Evolutionary conservation across 2,888 invertebrate species (phyloP).

Genomic region (Drymonia ruficornis): DNA sequence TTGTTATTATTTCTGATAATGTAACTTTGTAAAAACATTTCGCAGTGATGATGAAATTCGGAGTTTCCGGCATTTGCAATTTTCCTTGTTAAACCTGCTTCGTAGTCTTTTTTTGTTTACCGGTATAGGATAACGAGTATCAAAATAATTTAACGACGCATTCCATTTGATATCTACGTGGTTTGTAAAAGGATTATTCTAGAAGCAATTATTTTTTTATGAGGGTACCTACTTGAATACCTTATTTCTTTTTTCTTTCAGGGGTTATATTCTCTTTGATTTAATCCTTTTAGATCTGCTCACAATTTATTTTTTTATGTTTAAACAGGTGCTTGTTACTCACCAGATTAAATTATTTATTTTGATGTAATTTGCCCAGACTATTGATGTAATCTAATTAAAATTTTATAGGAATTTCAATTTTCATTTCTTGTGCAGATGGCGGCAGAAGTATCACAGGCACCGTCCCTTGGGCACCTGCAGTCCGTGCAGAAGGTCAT

Average conservation of each 20-base stretch:
- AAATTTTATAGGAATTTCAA: neutral
- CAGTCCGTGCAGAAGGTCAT: slow-evolving; percentile 82
- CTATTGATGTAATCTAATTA: no score
- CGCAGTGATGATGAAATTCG: neutral
- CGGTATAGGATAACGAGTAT: no score
- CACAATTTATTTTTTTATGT: no score
- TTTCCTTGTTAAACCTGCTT: neutral
- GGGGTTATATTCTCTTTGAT: no score
- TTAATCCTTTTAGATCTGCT: no score
- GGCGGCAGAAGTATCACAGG: slow-evolving; percentile 72
- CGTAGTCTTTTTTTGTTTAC: neutral
- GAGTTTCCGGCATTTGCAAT: slow-evolving; percentile 5
- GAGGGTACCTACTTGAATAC: neutral
- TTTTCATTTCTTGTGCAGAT: slow-evolving; percentile 47
- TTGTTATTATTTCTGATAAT: neutral
- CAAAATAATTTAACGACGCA: no score
- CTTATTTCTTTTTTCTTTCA: no score
- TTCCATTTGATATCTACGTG: neutral
- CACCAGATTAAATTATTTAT: no score
- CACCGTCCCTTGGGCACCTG: slow-evolving; percentile 64
- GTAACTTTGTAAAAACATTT: neutral
- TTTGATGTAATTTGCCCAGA: no score
- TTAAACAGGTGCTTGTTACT: no score
- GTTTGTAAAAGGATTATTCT: neutral
- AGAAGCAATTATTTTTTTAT: neutral